Evolutionary conservation across 2,113 vertebrate genomes (phyloP).

Genomic region (Ariopsis seemanni): DNA sequence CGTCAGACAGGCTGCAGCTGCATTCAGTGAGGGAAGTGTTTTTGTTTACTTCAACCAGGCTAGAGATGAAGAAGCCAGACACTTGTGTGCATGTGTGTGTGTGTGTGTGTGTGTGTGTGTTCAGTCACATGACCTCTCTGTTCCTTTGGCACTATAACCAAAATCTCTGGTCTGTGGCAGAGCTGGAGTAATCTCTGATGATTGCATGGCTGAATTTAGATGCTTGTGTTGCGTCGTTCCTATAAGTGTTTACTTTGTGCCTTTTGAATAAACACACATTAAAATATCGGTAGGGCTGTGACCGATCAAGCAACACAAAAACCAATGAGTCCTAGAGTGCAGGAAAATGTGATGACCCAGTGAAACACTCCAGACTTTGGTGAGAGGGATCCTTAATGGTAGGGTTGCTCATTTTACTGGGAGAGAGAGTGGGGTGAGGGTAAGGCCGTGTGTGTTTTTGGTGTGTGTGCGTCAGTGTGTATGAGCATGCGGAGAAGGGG

Average conservation of each 20-base stretch:
- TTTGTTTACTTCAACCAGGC: constrained; percentile 40
- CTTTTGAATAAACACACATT: neutral
- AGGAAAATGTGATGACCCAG: constrained; percentile 53
- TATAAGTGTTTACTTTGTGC: constrained; percentile 24
- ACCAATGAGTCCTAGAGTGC: neutral
- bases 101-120: constrained; percentile 38
- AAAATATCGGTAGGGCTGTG: neutral
- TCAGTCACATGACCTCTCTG: constrained; percentile 35
- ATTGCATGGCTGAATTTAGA: neutral
- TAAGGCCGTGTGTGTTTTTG: constrained; percentile 29
- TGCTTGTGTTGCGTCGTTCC: neutral
- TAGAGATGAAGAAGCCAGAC: constrained; percentile 34
- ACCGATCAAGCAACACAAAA: neutral
- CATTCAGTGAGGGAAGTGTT: constrained; percentile 35
- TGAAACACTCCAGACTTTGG: constrained; percentile 47
- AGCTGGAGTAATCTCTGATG: neutral
- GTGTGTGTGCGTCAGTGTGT: constrained; percentile 16
- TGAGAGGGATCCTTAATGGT: constrained; percentile 44
- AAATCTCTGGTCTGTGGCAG: constrained; percentile 5
- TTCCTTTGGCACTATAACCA: constrained; percentile 41
- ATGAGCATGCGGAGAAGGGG: constrained; percentile 36
- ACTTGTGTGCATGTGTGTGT: constrained; percentile 38
- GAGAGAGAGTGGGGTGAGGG: constrained; percentile 3
- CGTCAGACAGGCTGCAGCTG: constrained; percentile 47
- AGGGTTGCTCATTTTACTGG: constrained; percentile 48